Evolutionary conservation across 1,140 invertebrate species (phyloP), one percentile per base, ranked within the genome.

Genomic region (Ruditapes philippinarum): DNA sequence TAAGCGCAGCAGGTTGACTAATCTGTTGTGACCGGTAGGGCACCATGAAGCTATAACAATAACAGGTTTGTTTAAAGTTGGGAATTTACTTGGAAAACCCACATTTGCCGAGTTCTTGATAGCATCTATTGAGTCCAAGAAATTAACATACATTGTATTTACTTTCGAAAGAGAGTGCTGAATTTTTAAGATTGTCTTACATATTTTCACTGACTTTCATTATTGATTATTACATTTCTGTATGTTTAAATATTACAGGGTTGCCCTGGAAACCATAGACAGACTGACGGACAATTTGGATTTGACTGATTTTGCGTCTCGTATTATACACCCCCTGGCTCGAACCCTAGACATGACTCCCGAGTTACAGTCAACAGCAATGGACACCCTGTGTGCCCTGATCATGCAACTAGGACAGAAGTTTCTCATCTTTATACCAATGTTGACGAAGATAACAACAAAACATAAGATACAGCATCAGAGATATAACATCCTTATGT

Each of bases 201-300:
- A 49, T 49, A 49, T 49, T 17, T 11, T 49, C 45, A 11, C 17
- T 49, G 17, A 49, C 7, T 49, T 49, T 49, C 7, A 49, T 49
- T 49, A 7, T 49, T 11, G 45, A 17, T 11, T 49, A 49, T 49
- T 11, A 11, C 45, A 11, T 49, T 49, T 4, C 0, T 62, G 17
- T 57, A 57, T 57, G 17, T 57, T 49, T 7, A 11, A 22, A 57
- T n/a, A 28, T 62, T 80, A 28, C 85, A 96, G 96, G 88, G 97
- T 97, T 54, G 98, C 99, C 1, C 96, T 99, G 92, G 98, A 99
- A 94, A 99, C 99, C 0, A 97, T 99, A 0, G 98, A 99, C 94
- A 97, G 98, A 91, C 96, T 99, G n/a, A 98, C 98, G 0, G 98
- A 98, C 91, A 97, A 97, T 40, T 96, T 99, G 42, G 98, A 99